Conservation (phyloP, 1,140 invertebrate species). For the Paracyclopina nana region DNA sequence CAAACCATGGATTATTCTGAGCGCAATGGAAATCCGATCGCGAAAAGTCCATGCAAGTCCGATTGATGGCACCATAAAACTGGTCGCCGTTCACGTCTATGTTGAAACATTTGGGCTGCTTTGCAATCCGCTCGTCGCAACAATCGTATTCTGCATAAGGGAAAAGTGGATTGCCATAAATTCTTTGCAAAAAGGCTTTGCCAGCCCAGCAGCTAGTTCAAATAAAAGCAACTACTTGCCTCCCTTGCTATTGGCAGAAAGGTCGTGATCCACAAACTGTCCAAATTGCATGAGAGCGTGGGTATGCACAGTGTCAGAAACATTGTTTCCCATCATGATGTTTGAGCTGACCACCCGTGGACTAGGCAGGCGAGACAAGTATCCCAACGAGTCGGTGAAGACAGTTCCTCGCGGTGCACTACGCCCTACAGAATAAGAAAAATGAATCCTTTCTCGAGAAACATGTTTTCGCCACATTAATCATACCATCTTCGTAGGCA, state of each 20-base stretch:
- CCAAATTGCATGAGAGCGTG: slow-evolving; percentile 33
- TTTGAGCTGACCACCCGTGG: slow-evolving; percentile 28
- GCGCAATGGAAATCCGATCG: slow-evolving; percentile 35
- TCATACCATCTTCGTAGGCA: slow-evolving; percentile 32
- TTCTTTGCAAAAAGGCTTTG: background rate
- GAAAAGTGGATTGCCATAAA: slow-evolving; percentile 25
- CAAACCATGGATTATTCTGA: slow-evolving; percentile 30
- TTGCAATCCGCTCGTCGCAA: slow-evolving; percentile 28
- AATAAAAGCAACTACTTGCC: too few relatives aligned
- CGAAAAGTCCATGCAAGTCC: slow-evolving; percentile 35
- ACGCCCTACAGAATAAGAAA: background rate
- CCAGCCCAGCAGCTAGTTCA: background rate
- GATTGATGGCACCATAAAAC: slow-evolving; percentile 30
- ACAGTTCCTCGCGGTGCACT: background rate
- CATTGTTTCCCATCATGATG: slow-evolving; percentile 28
- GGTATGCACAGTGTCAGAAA: slow-evolving; percentile 30
- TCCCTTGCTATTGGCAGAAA: too few relatives aligned
- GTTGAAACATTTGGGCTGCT: slow-evolving; percentile 35
- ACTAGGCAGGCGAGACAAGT: slow-evolving; percentile 25
- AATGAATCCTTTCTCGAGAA: background rate
- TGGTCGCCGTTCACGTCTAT: slow-evolving; percentile 36
- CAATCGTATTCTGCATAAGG: slow-evolving; percentile 28
- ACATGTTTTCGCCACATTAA: slow-evolving; percentile 13
- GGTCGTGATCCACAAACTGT: slow-evolving; percentile 37
- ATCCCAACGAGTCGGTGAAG: slow-evolving; percentile 22